Conservation (phyloP, 2,888 invertebrate genomes). For the Microplitis deprimator region DNA sequence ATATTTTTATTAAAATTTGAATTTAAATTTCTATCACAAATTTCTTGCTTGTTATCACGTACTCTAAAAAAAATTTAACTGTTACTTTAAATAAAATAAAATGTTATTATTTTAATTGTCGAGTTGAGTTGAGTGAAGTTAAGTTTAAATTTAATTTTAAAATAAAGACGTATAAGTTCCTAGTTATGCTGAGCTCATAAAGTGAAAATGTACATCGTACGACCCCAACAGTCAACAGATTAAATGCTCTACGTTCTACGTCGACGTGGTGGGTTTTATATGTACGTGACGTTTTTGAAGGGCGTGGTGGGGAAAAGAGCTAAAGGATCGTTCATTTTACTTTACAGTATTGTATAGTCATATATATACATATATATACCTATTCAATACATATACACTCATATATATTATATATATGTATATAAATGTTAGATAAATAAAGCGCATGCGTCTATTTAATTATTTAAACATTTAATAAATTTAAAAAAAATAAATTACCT, state of each 20-base stretch:
- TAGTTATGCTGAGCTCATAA: neutral
- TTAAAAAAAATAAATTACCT: neutral
- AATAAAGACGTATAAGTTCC: neutral
- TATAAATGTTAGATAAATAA: neutral
- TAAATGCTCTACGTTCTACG: neutral
- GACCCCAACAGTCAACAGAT: constrained; percentile 10
- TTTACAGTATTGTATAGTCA: neutral
- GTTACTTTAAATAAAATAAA: neutral
- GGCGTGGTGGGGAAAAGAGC: constrained; percentile 22
- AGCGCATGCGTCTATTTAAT: neutral
- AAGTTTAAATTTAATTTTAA: neutral
- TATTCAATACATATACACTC: too few relatives aligned
- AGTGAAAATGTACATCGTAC: constrained; percentile 7
- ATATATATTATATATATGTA: neutral
- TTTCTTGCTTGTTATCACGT: constrained; percentile 7
- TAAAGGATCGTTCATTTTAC: constrained; percentile 21
- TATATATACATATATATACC: neutral
- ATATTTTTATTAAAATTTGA: constrained; percentile 18
- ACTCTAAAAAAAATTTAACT: neutral
- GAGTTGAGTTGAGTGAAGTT: neutral
- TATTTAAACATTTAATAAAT: neutral
- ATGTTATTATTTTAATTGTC: too few relatives aligned
- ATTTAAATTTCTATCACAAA: constrained; percentile 20
- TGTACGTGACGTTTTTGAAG: neutral
- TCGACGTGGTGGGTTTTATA: constrained; percentile 4